Evolutionary conservation across 2,113 vertebrate species (phyloP), one percentile per base, ranked within the genome.

Genomic region (Penelope pileata): DNA sequence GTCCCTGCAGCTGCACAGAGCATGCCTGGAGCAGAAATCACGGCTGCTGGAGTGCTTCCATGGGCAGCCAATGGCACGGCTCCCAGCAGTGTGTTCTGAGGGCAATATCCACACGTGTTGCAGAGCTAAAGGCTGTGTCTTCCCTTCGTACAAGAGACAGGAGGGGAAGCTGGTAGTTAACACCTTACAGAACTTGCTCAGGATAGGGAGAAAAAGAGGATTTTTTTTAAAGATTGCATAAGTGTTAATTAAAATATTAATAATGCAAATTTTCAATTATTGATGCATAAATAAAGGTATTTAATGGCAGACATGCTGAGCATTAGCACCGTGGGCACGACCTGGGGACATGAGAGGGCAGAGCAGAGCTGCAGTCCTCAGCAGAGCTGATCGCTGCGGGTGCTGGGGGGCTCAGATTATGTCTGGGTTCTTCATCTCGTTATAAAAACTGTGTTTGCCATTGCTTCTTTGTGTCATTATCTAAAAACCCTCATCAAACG

Each of bases 201-300:
- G 40, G 40, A 72, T 1, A 43, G 40, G 48, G 48, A 73, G 62
- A 76, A 69, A 86, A 66, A 62, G 42, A 38, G 36, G 16, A 26
- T 26, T 53, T 29, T 16, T 53, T 43, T 56, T 34, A 23, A 75
- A 78, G 58, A 29, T 83, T 40, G 24, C 67, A 36, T 84, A 92
- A 92, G 86, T 60, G 67, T 93, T 91, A 94, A 96, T 87, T 75
- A 92, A 85, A 72, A 58, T 75, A 92, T 94, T 84, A 95, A 96
- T 91, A 94, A 95, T 94, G 86, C 74, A 96, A 83, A 27, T 16
- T 85, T 95, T 89, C 67, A 80, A 68, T 93, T 91, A 79, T 82
- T 80, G 62, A 67, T 87, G 50, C 40, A 83, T 84, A 94, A 92
- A 93, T 74, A 22, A 66, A 54, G 75, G 34, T 63, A 18, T 70